phyloP scores from a whole-genome alignment of 2,888 invertebrate genomes.

The Dascillus cervinus region DNA sequence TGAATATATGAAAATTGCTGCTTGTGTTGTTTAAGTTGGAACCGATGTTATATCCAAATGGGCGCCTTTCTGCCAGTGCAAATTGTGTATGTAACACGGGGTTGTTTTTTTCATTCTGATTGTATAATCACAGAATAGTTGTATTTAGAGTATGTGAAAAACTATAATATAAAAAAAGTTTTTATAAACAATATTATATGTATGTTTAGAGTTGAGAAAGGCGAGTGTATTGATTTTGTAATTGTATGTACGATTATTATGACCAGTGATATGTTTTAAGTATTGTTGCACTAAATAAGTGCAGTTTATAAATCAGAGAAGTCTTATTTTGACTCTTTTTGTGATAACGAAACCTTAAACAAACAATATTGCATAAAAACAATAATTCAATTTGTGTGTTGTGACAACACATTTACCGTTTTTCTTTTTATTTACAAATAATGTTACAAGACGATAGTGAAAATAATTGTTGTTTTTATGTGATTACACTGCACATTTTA shows the following conservation, averaged over 20 bases:
- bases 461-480: conserved; percentile 35
- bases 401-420: too few relatives aligned
- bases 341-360: conserved; percentile 36
- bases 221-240: conserved; percentile 14
- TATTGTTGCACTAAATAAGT: conserved; percentile 35
- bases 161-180: conserved; percentile 15
- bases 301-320: conserved; percentile 31
- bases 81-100: neutral
- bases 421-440: too few relatives aligned
- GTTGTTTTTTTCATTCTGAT: neutral
- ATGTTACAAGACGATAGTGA: neutral
- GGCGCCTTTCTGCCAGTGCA: too few relatives aligned
- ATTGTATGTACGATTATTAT: conserved; percentile 19
- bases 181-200: conserved; percentile 17
- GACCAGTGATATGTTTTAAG: conserved; percentile 42
- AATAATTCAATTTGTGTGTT: too few relatives aligned
- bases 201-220: conserved; percentile 16
- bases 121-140: conserved; percentile 18
- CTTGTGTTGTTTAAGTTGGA: neutral
- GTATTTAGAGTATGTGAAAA: conserved; percentile 16
- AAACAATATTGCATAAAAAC: conserved; percentile 35
- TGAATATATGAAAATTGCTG: conserved; percentile 23
- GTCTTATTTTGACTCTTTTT: conserved; percentile 33
- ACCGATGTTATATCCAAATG: neutral
- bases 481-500: conserved; percentile 37